Base-by-base conservation (phyloP, 2,888 invertebrate species). In the Marasmarcha lunaedactyla region DNA sequence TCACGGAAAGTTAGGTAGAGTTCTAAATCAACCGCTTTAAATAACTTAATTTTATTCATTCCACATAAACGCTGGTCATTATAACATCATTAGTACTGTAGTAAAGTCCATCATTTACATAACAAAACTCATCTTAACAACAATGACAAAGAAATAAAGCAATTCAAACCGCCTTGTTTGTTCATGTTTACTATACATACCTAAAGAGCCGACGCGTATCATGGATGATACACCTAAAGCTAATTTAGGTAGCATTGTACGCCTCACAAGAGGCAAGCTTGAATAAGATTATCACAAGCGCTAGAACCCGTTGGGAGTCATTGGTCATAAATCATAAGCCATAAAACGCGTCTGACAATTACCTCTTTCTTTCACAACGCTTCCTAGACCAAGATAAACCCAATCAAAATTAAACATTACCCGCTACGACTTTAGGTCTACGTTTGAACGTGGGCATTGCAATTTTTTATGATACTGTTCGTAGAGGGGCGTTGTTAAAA, bases 171-270 rank as follows among this genome's bases (percentile, higher is more conserved):
- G 55, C 59, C 69, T 63, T 68, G 64, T 69, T 67, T 67, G 64
- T 34, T 5, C 20, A 14, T 63, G 56, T 51, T 56, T 42, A 41
- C 73, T 71, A 71, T 71, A 57, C 55, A 49, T 54, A 43, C 53
- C 47, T 45, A 49, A 43, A 50, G 48, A 58, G 53, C 50, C 30
- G 30, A 30, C 30, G 4, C 13, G 7, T 34, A 5, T 6, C 11
- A 34, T 12, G 12, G 7, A 65, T 61, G 65, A 66, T 70, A 70
- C 65, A 63, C 63, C 71, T 67, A 59, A 67, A 76, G 76, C 81
- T 83, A 83, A 83, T 83, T 83, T 83, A 81, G 69, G 83, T 83
- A 81, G 83, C 83, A 83, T 83, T 83, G 83, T 83, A 65, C 65
- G 67, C 62, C 67, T 63, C 71, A 74, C 70, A 74, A 72, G 74